Base-by-base conservation (phyloP, 2,797 vertebrate species). In the Molossus alvarezi region DNA sequence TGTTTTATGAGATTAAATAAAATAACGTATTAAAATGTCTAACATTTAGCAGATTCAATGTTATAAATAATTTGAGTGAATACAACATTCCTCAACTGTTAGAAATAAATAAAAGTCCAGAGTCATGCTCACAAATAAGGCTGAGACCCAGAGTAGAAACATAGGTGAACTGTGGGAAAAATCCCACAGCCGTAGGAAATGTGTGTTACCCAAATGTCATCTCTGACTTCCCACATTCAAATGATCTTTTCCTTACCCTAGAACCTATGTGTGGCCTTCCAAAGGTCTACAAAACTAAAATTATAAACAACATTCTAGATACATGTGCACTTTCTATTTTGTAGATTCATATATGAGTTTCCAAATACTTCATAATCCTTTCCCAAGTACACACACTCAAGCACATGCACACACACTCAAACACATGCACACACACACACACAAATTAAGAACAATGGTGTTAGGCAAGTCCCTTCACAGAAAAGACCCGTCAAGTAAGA, bases 31-130 rank as follows among this genome's bases (percentile, higher is more conserved):
- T 62, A 48, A 83, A 92, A 71, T 83, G n/a, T 10, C 53, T 69
- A 51, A 9, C 14, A 45, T n/a, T 76, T 67, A 80, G 62, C 71
- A 94, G 53, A 65, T 27, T 76, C 25, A 51, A 25, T 10, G 23
- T 53, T 82, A 87, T 53, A 91, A 80, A 6, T 79, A 11, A 58
- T 77, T 75, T 88, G 37, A 67, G 13, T 23, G 21, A 51, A 33
- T 88, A 83, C 96, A 95, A 41, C 60, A 85, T 62, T 76, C 82
- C 48, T 76, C 57, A 73, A 53, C n/a, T 80, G 21, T 76, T 82
- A 58, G 17, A 60, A 4, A 83, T 6, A 17, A 12, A 12, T 58
- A 73, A 83, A 53, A 41, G 1, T 69, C 33, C 72, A 88, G 5
- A 73, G n/a, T 58, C 82, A 62, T 4, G 9, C 17, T 84, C 77